Evolutionary conservation across 2,113 vertebrate genomes (phyloP).

Genomic region (Crotalus horridus): DNA sequence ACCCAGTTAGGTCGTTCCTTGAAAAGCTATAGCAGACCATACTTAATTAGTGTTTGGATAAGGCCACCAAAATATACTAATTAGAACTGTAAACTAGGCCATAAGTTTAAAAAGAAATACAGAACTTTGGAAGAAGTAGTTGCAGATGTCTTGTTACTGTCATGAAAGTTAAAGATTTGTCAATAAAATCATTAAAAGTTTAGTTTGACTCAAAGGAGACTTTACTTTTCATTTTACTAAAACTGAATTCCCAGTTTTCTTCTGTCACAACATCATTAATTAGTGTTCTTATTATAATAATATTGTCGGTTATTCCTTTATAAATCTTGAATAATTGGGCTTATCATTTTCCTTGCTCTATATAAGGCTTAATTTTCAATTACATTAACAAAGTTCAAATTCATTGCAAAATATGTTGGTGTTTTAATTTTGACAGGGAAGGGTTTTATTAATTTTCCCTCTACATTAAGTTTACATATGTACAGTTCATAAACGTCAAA

Average conservation of each 20-base stretch:
- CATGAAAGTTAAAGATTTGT: neutral
- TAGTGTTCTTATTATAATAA: neutral
- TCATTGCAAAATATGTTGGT: neutral
- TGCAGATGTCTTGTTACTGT: neutral
- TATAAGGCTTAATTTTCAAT: neutral
- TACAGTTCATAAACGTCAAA: neutral
- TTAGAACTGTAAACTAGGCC: neutral
- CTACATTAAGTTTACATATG: neutral
- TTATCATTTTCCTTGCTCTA: neutral
- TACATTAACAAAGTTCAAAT: neutral
- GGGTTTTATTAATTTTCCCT: neutral
- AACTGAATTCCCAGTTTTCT: neutral
- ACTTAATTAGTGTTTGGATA: neutral
- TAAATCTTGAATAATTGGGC: neutral
- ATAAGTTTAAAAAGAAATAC: neutral
- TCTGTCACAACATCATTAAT: neutral
- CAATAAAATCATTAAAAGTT: neutral
- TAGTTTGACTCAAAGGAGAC: neutral
- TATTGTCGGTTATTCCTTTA: neutral
- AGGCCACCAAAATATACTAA: neutral
- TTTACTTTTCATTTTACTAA: neutral
- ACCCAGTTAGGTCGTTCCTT: neutral
- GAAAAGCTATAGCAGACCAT: neutral
- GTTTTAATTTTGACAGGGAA: neutral
- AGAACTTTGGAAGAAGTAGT: neutral